A percentile compares a stretch with the other conserved stretches of the same genome.
phyloP scores from a whole-genome alignment of 1,140 invertebrate species.

The Melanaphis sacchari region DNA sequence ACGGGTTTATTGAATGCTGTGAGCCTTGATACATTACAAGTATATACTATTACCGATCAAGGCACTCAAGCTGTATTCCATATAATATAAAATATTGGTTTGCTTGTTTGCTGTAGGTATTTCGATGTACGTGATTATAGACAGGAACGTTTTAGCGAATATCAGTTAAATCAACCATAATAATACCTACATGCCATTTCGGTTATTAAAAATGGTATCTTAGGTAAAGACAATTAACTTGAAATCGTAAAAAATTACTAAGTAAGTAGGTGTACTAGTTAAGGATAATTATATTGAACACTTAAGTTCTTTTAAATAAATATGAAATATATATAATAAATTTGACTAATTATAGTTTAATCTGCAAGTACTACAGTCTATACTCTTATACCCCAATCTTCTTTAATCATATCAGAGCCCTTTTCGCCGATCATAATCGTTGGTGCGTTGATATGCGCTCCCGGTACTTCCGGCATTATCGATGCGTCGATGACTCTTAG shows the following conservation, averaged over 20 bases:
- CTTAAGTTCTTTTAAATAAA: not conserved
- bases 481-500: conserved; percentile 78
- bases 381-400: conserved; percentile 60
- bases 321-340: not conserved
- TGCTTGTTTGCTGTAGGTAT: no score
- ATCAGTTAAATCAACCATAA: not conserved
- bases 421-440: conserved; percentile 81
- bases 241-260: not conserved
- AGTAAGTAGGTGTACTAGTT: not conserved
- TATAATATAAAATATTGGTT: not conserved
- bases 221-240: not conserved
- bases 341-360: not conserved
- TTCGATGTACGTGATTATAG: no score
- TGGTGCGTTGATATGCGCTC: conserved; percentile 79
- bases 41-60: not conserved
- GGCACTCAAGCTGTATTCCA: not conserved
- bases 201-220: not conserved
- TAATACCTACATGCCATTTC: no score
- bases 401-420: conserved; percentile 78
- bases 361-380: no score
- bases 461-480: conserved; percentile 78
- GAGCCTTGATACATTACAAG: not conserved
- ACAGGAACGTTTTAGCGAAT: no score
- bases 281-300: not conserved
- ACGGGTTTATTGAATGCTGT: not conserved